Conservation (phyloP, 2,888 invertebrate species). For the Zootermopsis nevadensis region DNA sequence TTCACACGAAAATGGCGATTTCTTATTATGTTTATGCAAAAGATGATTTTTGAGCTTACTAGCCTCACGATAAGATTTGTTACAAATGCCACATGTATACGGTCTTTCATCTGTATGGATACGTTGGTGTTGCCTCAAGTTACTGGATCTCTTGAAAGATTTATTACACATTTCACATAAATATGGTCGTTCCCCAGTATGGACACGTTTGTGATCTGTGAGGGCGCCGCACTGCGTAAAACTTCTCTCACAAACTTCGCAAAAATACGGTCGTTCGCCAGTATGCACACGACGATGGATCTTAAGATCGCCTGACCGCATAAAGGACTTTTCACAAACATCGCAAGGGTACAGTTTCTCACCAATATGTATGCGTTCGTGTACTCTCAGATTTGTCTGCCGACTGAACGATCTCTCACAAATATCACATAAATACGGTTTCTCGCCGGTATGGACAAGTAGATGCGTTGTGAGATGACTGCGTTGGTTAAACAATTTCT, state of each 20-base stretch:
- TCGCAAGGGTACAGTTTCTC: not conserved
- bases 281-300: not conserved
- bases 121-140: not conserved
- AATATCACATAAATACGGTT: not conserved
- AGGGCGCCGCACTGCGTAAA: not conserved
- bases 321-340: not conserved
- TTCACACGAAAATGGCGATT: too few species aligned
- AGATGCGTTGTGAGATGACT: not conserved
- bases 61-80: not conserved
- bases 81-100: not conserved
- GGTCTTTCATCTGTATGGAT: not conserved
- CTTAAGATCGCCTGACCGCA: not conserved
- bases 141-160: slow-evolving; percentile 8
- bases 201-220: not conserved
- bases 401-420: not conserved
- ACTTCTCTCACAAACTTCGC: not conserved
- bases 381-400: not conserved
- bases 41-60: too few species aligned
- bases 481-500: not conserved
- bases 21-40: too few species aligned
- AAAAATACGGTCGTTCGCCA: not conserved
- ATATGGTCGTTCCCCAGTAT: not conserved
- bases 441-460: not conserved
- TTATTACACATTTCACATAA: slow-evolving; percentile 6
- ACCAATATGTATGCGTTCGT: not conserved